Base-by-base conservation (phyloP, 2,888 invertebrate genomes). In the Pecten maximus region DNA sequence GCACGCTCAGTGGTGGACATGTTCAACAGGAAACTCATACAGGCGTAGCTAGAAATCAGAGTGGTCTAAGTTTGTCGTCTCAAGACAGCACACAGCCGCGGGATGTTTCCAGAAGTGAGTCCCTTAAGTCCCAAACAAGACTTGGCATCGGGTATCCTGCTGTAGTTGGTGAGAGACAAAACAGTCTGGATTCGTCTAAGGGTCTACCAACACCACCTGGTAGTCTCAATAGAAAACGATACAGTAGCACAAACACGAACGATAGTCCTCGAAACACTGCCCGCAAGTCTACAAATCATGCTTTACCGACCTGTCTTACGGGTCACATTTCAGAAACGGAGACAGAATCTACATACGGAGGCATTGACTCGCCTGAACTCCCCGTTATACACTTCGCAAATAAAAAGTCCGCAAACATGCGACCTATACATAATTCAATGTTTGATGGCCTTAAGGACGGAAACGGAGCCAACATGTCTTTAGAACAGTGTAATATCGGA, bases 351-450 rank as follows among this genome's bases (percentile, higher is more conserved):
- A 94, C 94, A 28, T 94, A 94, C 87, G 93, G 93, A 88, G 90
- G 94, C 19, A 93, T 93, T 0, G 95, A 95, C 40, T 96, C 96
- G 0, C 96, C 96, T 0, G 96, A 96, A 91, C 94, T 96, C 0
- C 96, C 96, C 6, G 94, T 96, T 19, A 94, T 96, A 2, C 96
- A 96, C 91, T 96, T 95, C 91, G 94, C 95, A 89, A 96, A 96
- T 92, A 91, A 94, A 23, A 96, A 95, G 92, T 94, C 95, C 91
- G 94, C 94, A 40, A 90, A 91, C 50, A 90, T 91, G 3, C 91
- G 92, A 88, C 93, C 94, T 6, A 92, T 95, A 23, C 95, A 96
- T 89, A 95, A 95, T 92, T 93, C 94, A 12, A 92, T 96, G 88
- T 96, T 96, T 93, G 95, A 96, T 91, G 94, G 94, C 89, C 91